These are phyloP conservation scores for Leptoteleia sp. DNA, from an alignment of 1,140 invertebrate species.

Conservation along the genomic window DNA sequence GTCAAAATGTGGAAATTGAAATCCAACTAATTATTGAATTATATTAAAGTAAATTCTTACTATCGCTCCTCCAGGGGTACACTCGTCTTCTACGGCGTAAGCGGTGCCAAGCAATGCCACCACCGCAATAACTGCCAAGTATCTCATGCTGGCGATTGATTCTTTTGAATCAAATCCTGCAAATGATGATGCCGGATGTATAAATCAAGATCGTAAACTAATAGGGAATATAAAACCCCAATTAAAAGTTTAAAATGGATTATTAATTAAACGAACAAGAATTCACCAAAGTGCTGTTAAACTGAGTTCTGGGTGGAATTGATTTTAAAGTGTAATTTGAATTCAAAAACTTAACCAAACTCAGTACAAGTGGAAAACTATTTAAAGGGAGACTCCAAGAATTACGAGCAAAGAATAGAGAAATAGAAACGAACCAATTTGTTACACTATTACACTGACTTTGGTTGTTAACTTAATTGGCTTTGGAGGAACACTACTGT, in stretches of 20 bases:
- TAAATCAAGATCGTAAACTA: no score
- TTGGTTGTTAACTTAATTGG: constrained; percentile 43
- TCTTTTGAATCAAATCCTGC: constrained; percentile 55
- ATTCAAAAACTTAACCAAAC: constrained; percentile 25
- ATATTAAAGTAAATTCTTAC: constrained; percentile 38
- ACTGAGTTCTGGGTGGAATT: background rate
- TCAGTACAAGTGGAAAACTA: constrained; percentile 25
- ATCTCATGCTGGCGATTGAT: constrained; percentile 56
- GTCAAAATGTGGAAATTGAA: no score
- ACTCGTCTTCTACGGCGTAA: constrained; percentile 22
- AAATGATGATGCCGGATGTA: constrained; percentile 9
- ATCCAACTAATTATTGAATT: no score
- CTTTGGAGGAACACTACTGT: constrained; percentile 48
- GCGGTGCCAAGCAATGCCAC: background rate
- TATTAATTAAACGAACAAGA: background rate
- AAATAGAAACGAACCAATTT: constrained; percentile 51
- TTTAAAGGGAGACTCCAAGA: constrained; percentile 5
- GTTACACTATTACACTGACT: constrained; percentile 31
- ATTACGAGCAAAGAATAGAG: constrained; percentile 13
- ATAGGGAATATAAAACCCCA: no score
- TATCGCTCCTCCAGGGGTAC: constrained; percentile 36
- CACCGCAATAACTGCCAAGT: constrained; percentile 16
- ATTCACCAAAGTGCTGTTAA: constrained; percentile 4
- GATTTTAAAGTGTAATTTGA: constrained; percentile 8
- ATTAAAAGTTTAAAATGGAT: no score